Conservation (phyloP, 1,140 invertebrate genomes). For the Cotesia typhae region DNA sequence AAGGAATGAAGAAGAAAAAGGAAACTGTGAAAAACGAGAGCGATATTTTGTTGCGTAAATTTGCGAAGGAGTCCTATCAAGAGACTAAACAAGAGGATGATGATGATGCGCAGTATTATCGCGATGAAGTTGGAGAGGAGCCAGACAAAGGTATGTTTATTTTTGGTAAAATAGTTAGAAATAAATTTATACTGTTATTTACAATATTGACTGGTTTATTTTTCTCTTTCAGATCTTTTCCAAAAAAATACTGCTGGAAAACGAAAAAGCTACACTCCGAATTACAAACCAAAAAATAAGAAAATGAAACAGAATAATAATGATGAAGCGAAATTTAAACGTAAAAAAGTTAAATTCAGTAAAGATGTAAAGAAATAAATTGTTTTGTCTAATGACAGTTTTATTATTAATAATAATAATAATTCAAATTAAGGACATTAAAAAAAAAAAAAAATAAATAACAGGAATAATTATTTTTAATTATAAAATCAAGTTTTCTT, state of each 20-base stretch:
- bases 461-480: background rate
- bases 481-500: too few species aligned
- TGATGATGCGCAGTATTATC: conserved; percentile 84
- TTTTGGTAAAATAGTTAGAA: background rate
- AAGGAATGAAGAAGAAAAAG: conserved; percentile 75
- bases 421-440: background rate
- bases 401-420: background rate
- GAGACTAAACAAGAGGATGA: conserved; percentile 68
- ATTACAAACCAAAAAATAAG: conserved; percentile 8
- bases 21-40: conserved; percentile 73
- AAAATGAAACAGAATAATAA: conserved; percentile 1
- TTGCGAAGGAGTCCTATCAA: conserved; percentile 66
- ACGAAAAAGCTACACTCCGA: conserved; percentile 8
- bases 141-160: conserved; percentile 77
- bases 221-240: conserved; percentile 1
- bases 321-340: background rate
- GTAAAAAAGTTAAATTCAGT: conserved; percentile 18
- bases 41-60: conserved; percentile 62
- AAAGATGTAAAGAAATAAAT: conserved; percentile 13
- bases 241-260: background rate
- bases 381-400: background rate
- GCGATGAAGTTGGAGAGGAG: conserved; percentile 85
- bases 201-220: background rate
- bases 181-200: background rate
- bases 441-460: background rate